A percentile compares a stretch with the other conserved stretches of the same genome.
Conservation (phyloP, 92 coral and sea anemone genomes). For the Siderastrea siderea region DNA sequence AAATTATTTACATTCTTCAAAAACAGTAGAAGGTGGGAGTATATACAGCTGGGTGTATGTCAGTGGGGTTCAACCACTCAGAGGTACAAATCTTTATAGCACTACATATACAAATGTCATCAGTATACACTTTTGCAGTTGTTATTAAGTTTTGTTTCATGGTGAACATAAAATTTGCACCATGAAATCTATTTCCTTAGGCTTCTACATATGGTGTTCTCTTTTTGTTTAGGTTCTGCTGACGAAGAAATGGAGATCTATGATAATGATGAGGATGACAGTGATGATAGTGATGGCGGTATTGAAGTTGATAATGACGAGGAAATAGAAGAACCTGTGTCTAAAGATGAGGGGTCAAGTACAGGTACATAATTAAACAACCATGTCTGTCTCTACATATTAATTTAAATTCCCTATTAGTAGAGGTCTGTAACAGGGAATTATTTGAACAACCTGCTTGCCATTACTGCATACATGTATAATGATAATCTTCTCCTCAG, state of each 20-base stretch:
- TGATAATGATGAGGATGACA: conserved; percentile 73
- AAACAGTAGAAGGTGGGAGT: too few species aligned
- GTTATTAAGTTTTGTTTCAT: neutral
- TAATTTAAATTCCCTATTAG: too few species aligned
- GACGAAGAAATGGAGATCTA: conserved; percentile 83
- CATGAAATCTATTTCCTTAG: neutral
- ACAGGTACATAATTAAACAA: neutral
- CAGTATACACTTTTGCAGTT: too few species aligned
- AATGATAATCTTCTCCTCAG: too few species aligned
- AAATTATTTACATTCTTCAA: too few species aligned
- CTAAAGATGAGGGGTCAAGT: conserved; percentile 5
- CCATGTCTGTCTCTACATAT: neutral
- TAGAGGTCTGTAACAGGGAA: too few species aligned
- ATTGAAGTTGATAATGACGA: conserved; percentile 37
- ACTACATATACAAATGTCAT: too few species aligned
- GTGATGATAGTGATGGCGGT: conserved; percentile 52
- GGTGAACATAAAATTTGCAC: neutral
- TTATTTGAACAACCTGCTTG: neutral
- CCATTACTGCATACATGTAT: too few species aligned
- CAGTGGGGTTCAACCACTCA: too few species aligned
- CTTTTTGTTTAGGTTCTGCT: conserved; percentile 35
- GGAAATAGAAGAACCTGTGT: conserved; percentile 10
- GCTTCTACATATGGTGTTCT: neutral
- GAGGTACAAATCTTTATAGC: too few species aligned
- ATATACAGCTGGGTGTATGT: too few species aligned